Evolutionary conservation across 2,888 invertebrate genomes (phyloP), one percentile per base, ranked within the genome.

Genomic region (Galerucella calmariensis): DNA sequence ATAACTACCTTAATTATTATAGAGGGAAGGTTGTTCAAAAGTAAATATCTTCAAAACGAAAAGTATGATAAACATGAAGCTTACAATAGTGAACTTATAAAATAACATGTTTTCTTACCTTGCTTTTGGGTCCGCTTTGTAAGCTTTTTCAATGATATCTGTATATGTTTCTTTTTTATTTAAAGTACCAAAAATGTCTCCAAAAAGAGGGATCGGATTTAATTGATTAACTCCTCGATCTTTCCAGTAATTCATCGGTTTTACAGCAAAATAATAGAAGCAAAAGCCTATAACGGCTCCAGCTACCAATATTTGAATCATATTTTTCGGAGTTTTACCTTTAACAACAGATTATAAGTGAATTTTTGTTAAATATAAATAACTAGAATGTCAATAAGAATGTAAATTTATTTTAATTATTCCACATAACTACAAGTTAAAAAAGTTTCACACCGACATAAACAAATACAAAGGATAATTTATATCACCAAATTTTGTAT

Each of bases 191-290:
- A 71, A 74, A 51, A 53, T 76, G 56, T 80, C 79, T 16, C 80
- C 80, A 70, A 79, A 79, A 16, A 79, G 51, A 12, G 75, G 69
- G 68, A 67, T 68, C 62, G 79, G 78, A 20, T 78, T 72, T 27
- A 72, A 70, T 69, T 79, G 79, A 16, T 73, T 76, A 8, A 79
- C 74, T 12, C 76, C 76, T 14, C 67, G 72, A 10, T 76, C 53
- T 48, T 70, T 77, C 79, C 79, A 79, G 41, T 75, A 77, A 6
- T 27, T 69, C n/a, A 69, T 24, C 12, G 69, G 69, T 16, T 27
- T 46, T 48, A 69, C 48, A 2, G 27, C 69, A 48, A 48, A 69
- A 35, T 61, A 69, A 24, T 69, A 69, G 48, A 69, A 69, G 24
- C 16, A 20, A 20, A 69, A n/a, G 4, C n/a, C 20, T 48, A 46